Evolutionary conservation across 2,113 vertebrate species (phyloP), one percentile per base, ranked within the genome.

Genomic region (Hypocryptadius cinnamomeus): DNA sequence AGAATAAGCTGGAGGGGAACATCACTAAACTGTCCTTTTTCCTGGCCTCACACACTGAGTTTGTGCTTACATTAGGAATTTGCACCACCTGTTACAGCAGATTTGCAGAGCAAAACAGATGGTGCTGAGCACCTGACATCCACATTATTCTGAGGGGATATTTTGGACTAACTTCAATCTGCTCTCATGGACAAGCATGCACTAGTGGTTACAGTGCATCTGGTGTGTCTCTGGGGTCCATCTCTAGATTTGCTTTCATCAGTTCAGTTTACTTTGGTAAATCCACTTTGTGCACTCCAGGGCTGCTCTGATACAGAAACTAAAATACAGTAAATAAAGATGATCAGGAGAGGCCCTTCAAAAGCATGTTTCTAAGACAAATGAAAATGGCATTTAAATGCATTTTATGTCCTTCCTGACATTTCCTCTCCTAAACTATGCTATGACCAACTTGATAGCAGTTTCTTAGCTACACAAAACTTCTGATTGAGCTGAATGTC

Each of bases 201-300:
- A 56, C 87, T 92, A 89, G 61, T 72, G 71, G 68, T 59, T 87
- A 77, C 30, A 74, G 68, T 13, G 25, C 85, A 94, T 80, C 92
- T 96, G 90, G 25, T 68, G 28, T 1, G 6, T 60, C 90, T 93
- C 82, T 66, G 47, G 76, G 81, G 47, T 40, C 56, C 6, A 1
- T 64, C 64, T 64, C 48, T 66, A 70, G 68, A 66, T 95, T 91
- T 94, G 42, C 42, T 86, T 95, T 86, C 44, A 90, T 83, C 82
- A 83, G 27, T 47, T 33, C 68, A 51, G 76, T 85, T 96, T 95
- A 90, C 37, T 93, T 95, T 90, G 79, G 64, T 80, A 94, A 95
- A 90, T 73, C 68, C 76, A 70, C 37, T 78, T 92, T 48, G 70
- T 65, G 66, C 31, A 21, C 35, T 81, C 50, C 59, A 69, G 61